Conservation (phyloP, 2,113 vertebrate species). For the Pithys albifrons region DNA sequence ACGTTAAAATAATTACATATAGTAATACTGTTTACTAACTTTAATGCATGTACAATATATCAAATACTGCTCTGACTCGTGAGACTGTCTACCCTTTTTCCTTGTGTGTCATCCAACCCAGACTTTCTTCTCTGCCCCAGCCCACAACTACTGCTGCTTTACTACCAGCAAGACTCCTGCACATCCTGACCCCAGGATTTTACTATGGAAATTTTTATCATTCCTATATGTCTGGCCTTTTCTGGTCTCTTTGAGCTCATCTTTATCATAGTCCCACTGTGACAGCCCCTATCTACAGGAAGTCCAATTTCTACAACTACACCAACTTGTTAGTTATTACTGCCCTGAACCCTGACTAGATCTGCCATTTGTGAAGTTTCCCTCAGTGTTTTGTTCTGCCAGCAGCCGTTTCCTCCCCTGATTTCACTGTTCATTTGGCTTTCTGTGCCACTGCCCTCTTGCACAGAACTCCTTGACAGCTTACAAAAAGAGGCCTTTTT, state of each 20-base stretch:
- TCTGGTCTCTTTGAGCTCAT: conserved; percentile 47
- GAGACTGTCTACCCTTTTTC: not conserved
- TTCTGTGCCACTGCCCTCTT: not conserved
- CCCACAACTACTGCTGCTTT: conserved; percentile 54
- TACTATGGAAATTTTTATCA: conserved; percentile 69
- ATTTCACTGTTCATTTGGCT: conserved; percentile 46
- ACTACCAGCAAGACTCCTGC: conserved; percentile 61
- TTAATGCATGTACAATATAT: not conserved
- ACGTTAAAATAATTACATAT: not conserved
- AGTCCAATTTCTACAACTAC: conserved; percentile 7
- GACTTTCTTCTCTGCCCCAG: conserved; percentile 26
- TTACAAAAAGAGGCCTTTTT: conserved; percentile 1
- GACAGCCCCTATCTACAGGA: conserved; percentile 30
- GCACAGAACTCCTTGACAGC: conserved; percentile 9
- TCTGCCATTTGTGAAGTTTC: conserved; percentile 37
- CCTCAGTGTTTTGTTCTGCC: conserved; percentile 27
- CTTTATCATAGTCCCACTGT: conserved; percentile 50
- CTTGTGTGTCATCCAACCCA: not conserved
- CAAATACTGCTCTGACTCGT: not conserved
- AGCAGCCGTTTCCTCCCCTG: not conserved
- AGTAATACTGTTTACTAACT: not conserved
- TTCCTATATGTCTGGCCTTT: conserved; percentile 45
- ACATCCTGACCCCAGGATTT: conserved; percentile 67
- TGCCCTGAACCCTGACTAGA: conserved; percentile 6
- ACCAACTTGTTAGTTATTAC: conserved; percentile 16